Evolutionary conservation across 1,140 invertebrate genomes (phyloP), one percentile per base, ranked within the genome.

Genomic region (Drosophila pandora): DNA sequence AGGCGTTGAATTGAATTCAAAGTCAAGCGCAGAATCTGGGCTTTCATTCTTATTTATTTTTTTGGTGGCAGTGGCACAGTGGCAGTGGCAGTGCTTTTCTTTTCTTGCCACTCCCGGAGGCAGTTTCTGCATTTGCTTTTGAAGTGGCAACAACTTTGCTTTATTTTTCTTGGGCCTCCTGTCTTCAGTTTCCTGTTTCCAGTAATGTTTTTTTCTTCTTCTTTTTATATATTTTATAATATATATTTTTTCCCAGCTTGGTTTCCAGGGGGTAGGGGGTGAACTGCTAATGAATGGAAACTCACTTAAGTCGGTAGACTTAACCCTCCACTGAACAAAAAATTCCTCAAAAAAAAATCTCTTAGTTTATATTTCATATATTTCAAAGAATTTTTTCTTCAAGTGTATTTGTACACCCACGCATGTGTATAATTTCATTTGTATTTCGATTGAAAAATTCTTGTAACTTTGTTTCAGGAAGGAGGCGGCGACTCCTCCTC

Each of bases 1-100:
- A 78, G 75, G 80, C 80, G 76, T 76, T 77, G 76, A 80, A 74
- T 84, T 71, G 71, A 62, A 79, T 72, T 73, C 71, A 79, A 80
- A 79, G 81, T 81, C 82, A 75, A 75, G 74, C 81, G 49, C 63
- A 76, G 17, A 17, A 17, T 17, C 17, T 17, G 17, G 17, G 17
- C 17, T 17, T 17, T 17, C 17, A 17, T 17, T 17, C 17, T n/a
- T 30, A 23, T 23, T 10, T 23, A 8, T 30, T 56, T 54, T 50
- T 21, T 22, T 6, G 55, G 32, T 22, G 13, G 41, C 28, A 13
- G 30, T 60, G 37, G 17, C 17, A 6, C 25, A 8, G 30, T 32
- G 30, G 30, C 30, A 32, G 30, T 32, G 30, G 17, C 17, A 17
- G 25, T 17, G 25, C 21, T 17, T 54, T 48, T 45, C 28, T 49